A percentile compares a stretch with the other conserved stretches of the same genome.
These are phyloP conservation scores for Heteronetta atricapilla DNA, from an alignment of 2,113 vertebrate species.

Conservation along the genomic window DNA sequence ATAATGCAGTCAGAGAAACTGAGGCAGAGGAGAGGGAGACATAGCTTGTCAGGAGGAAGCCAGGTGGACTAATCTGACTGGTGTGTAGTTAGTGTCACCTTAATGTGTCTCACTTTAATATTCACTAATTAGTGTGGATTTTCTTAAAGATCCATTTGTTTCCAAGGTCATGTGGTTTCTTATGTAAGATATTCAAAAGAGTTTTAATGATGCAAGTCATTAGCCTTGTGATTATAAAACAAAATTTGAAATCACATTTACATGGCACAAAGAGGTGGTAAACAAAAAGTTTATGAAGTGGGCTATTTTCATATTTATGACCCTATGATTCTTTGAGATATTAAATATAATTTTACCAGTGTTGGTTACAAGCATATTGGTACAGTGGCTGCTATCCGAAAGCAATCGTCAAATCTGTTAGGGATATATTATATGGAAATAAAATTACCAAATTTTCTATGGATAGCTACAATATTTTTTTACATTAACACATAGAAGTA, in stretches of 20 bases:
- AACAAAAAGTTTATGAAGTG: neutral
- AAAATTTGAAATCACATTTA: neutral
- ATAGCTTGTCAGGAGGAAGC: neutral
- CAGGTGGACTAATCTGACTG: neutral
- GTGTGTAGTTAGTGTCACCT: neutral
- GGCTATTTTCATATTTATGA: neutral
- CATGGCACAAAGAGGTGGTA: neutral
- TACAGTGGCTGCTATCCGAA: neutral
- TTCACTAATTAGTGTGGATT: neutral
- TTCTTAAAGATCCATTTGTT: neutral
- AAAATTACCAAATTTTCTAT: neutral
- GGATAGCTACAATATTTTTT: neutral
- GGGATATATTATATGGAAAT: neutral
- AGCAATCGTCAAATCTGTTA: neutral
- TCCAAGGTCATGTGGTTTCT: neutral
- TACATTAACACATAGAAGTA: rapidly evolving
- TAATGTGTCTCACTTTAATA: neutral
- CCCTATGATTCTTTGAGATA: neutral
- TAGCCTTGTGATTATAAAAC: neutral
- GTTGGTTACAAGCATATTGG: neutral
- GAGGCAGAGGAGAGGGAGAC: neutral
- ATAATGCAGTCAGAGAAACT: neutral
- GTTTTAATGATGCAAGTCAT: neutral
- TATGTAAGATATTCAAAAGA: neutral
- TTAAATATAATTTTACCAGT: neutral